These are phyloP conservation scores for human DNA, from an alignment of 2,113 vertebrate species.

Conservation along the genomic window GRCh38 chr13:73718001-73718500, in stretches of 20 bases:
- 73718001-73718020: conserved; percentile 16
- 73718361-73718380: background rate
- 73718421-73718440: background rate
- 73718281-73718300: background rate
- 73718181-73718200: background rate
- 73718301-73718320: background rate
- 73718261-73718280: background rate
- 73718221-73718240: background rate
- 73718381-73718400: background rate
- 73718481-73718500: too few species aligned
- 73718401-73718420: conserved; percentile 4
- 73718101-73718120: background rate
- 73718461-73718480: background rate
- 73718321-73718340: background rate
- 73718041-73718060: background rate
- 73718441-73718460: background rate
- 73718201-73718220: conserved; percentile 24
- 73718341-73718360: background rate
- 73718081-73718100: background rate
- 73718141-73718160: background rate
- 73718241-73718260: background rate
- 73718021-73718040: conserved; percentile 33
- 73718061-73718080: background rate
- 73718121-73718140: background rate
- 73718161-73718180: background rate